Evolutionary conservation across 2,888 invertebrate species (phyloP).

Genomic region (Hypercompe scribonia): DNA sequence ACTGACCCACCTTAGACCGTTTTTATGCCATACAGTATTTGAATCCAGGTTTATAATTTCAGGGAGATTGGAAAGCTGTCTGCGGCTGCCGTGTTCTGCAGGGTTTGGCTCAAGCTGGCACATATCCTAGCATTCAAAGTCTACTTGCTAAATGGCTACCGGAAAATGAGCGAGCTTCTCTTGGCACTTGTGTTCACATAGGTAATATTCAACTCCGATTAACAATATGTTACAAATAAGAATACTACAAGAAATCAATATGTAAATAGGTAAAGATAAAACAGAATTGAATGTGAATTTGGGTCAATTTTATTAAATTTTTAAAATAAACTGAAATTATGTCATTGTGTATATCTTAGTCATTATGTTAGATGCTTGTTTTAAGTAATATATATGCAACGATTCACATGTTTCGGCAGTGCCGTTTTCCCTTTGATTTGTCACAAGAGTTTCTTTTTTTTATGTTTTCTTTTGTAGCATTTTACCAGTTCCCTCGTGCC

Average conservation of each 20-base stretch:
- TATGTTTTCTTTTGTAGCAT: too few relatives aligned
- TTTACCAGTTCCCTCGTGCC: too few relatives aligned
- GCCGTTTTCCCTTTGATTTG: background rate
- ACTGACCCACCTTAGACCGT: too few relatives aligned
- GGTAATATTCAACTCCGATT: slow-evolving; percentile 10
- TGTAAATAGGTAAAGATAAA: background rate
- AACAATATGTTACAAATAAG: background rate
- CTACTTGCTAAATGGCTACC: slow-evolving; percentile 91
- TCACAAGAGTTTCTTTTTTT: background rate
- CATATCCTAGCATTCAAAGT: slow-evolving; percentile 89
- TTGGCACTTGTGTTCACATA: slow-evolving; percentile 75
- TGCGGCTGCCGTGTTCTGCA: slow-evolving; percentile 89
- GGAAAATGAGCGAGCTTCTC: slow-evolving; percentile 84
- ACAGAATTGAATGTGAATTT: too few relatives aligned
- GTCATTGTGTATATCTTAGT: too few relatives aligned
- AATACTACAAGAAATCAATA: background rate
- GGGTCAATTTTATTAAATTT: too few relatives aligned
- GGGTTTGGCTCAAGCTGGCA: slow-evolving; percentile 90
- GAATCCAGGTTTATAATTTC: slow-evolving; percentile 14
- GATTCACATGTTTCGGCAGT: background rate
- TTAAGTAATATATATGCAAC: background rate
- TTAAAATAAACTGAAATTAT: too few relatives aligned
- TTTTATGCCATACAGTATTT: background rate
- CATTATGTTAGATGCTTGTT: too few relatives aligned
- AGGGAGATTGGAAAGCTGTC: slow-evolving; percentile 87